Evolutionary conservation across 2,888 invertebrate species (phyloP), one percentile per base, ranked within the genome.

Genomic region (Ochropleura leucogaster): DNA sequence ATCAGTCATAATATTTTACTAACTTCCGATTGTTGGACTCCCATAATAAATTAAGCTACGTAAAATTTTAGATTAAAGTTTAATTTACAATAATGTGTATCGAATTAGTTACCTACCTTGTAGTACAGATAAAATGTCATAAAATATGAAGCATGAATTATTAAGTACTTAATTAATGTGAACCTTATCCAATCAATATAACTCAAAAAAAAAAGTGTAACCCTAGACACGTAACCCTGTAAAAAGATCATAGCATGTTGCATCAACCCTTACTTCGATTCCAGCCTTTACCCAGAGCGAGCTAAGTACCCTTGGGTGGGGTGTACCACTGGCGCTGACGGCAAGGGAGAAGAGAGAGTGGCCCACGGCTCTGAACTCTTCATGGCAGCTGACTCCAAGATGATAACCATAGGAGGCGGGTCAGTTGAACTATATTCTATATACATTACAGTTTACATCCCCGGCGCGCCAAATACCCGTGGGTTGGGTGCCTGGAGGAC

Each of bases 391-490:
- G 99, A 99, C 96, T 97, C 98, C 72, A 98, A 98, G 94, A 99
- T 99, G 98, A 98, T 99, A 90, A 99, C 99, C 87, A 98, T 99
- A 90, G 99, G 99, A 83, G 99, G 99, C 96, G 99, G 99, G 99
- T 99, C 97, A 97, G 93, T 94, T 44, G n/a, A 44, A 44, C 62
- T 62, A 44, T 62, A 62, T 44, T 62, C 62, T 62, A 62, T 62
- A 44, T 44, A 69, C 12, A 74, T 93, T 91, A 9, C 93, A 97
- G 96, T 89, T 95, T 99, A 83, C 97, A 98, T 91, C 99, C 99
- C 4, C 97, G 98, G 88, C 96, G 98, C 86, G 98, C 98, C 87
- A 99, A 98, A 94, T 99, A 99, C 94, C 98, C 98, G 4, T 99
- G 99, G 99, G 98, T 99, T 62, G 99, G 99, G 74, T 98, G 98